A percentile compares a stretch with the other conserved stretches of the same genome.
phyloP scores from a whole-genome alignment of 2,888 invertebrate species.

The Gymnocheta viridis region DNA sequence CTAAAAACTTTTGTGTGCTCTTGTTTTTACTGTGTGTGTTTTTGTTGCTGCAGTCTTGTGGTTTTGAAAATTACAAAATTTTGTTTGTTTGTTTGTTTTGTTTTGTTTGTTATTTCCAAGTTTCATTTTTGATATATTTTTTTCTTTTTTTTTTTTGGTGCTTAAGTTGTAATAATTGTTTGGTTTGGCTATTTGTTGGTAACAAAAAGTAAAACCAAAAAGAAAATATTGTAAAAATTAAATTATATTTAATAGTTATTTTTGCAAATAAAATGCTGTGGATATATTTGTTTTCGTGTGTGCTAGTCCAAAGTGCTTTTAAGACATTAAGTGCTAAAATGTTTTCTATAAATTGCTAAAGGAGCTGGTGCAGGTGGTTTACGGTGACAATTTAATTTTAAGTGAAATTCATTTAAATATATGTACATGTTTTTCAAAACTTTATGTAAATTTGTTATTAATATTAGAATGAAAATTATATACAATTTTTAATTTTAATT shows the following conservation, averaged over 20 bases:
- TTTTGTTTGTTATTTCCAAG: slow-evolving; percentile 40
- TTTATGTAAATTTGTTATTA: slow-evolving; percentile 7
- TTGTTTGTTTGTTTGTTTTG: slow-evolving; percentile 21
- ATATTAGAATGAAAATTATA: background rate
- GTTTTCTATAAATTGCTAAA: too few species aligned
- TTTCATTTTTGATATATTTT: background rate
- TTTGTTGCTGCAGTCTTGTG: slow-evolving; percentile 59
- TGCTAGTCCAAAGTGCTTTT: slow-evolving; percentile 43
- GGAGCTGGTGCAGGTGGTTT: background rate
- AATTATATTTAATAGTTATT: slow-evolving; percentile 11
- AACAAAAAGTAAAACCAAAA: slow-evolving; percentile 9
- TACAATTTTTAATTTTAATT: too few species aligned
- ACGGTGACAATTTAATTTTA: background rate
- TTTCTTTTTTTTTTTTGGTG: too few species aligned
- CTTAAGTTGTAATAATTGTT: slow-evolving; percentile 54
- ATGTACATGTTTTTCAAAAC: background rate
- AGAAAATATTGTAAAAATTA: background rate
- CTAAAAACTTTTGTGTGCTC: slow-evolving; percentile 32
- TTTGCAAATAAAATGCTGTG: background rate
- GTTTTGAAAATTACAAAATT: slow-evolving; percentile 59
- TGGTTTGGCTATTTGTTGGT: slow-evolving; percentile 17
- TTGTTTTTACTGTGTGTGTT: slow-evolving; percentile 28
- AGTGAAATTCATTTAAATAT: background rate
- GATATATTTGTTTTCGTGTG: background rate
- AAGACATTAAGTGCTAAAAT: slow-evolving; percentile 54